Evolutionary conservation across 2,797 vertebrate genomes (phyloP).

Genomic region (Xerus rutilus): DNA sequence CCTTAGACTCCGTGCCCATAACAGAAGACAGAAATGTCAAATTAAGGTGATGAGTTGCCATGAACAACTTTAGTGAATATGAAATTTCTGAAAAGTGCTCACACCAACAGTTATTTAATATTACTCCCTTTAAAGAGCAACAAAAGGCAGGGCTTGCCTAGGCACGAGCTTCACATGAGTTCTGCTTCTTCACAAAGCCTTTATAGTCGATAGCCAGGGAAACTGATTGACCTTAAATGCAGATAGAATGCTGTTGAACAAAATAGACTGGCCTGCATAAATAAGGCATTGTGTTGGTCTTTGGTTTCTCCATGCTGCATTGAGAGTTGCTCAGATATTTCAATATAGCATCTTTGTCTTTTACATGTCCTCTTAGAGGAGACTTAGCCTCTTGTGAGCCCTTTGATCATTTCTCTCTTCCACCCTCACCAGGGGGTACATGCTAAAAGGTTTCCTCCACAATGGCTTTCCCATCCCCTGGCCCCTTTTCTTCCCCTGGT

Average conservation of each 20-base stretch:
- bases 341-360: constrained; percentile 22
- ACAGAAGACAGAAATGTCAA: neutral
- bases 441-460: constrained; percentile 65
- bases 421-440: neutral
- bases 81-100: neutral
- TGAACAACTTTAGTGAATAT: neutral
- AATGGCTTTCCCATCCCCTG: constrained; percentile 45
- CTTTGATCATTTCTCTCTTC: constrained; percentile 70
- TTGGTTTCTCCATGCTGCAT: neutral
- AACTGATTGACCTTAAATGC: neutral
- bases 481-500: neutral
- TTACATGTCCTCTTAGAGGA: constrained; percentile 50
- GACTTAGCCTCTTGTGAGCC: constrained; percentile 28
- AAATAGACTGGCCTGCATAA: constrained; percentile 44
- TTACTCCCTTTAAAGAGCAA: neutral
- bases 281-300: neutral
- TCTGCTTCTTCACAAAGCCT: neutral
- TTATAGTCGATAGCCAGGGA: neutral
- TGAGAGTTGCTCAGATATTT: constrained; percentile 55
- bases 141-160: neutral
- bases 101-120: neutral
- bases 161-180: neutral
- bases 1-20: neutral
- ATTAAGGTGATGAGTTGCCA: neutral
- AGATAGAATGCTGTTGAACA: neutral